Evolutionary conservation across 2,113 vertebrate genomes (phyloP).

Genomic region (Piprites chloris): DNA sequence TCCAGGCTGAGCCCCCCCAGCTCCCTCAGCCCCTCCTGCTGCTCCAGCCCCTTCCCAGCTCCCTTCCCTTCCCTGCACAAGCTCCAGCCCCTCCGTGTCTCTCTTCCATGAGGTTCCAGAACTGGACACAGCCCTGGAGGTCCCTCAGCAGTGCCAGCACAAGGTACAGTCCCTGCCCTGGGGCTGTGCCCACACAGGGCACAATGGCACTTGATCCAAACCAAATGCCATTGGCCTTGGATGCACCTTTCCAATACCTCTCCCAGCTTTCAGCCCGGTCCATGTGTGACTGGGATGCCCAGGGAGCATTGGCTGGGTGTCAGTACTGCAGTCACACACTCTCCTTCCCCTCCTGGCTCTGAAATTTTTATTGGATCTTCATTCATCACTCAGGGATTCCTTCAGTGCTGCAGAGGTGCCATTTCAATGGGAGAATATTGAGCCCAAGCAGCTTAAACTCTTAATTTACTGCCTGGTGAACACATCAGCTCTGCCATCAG

Average conservation of each 20-base stretch:
- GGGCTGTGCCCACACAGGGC: neutral
- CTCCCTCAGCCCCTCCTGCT: neutral
- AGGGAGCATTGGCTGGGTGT: neutral
- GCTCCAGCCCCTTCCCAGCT: neutral
- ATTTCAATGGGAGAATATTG: neutral
- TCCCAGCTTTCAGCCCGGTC: neutral
- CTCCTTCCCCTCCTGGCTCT: neutral
- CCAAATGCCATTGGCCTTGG: neutral
- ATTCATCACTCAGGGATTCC: conserved; percentile 45
- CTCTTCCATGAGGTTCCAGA: neutral
- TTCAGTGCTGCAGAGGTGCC: neutral
- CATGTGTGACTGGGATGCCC: neutral
- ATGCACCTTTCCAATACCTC: neutral
- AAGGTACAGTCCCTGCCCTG: neutral
- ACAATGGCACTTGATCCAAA: neutral
- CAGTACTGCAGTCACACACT: neutral
- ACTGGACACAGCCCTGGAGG: neutral
- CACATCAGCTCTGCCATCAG: neutral
- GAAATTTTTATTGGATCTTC: conserved; percentile 47
- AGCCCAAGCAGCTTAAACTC: neutral
- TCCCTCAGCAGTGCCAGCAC: neutral
- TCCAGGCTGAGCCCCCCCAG: neutral
- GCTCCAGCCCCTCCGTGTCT: neutral
- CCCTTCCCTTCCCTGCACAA: neutral
- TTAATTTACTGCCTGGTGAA: conserved; percentile 40